phyloP scores from a whole-genome alignment of 2,797 vertebrate genomes.

The Oophaga sylvatica region DNA sequence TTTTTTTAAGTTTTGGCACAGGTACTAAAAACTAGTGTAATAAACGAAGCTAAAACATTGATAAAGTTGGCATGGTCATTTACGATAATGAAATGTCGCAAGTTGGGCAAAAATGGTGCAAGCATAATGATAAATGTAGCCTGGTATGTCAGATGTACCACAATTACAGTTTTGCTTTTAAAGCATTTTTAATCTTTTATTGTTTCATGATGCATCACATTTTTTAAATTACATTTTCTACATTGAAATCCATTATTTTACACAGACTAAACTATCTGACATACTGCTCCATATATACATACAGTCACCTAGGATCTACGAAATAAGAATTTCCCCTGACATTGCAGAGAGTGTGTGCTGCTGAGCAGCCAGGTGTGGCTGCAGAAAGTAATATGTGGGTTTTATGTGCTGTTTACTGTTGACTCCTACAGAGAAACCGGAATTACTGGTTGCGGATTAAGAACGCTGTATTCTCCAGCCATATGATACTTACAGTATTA shows the following conservation, averaged over 20 bases:
- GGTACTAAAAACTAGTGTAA: too few relatives aligned
- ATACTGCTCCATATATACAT: not conserved
- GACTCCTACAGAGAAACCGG: slow-evolving; percentile 51
- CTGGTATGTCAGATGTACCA: too few relatives aligned
- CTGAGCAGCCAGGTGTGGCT: slow-evolving; percentile 42
- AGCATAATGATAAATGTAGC: too few relatives aligned
- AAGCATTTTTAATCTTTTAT: not conserved
- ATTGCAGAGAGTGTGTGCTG: not conserved
- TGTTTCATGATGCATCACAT: not conserved
- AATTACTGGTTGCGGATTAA: slow-evolving; percentile 47
- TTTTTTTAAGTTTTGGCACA: too few relatives aligned
- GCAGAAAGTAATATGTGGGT: slow-evolving; percentile 40
- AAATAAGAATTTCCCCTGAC: not conserved
- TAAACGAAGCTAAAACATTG: too few relatives aligned
- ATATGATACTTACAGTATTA: slow-evolving; percentile 6
- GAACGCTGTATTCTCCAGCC: slow-evolving; percentile 16
- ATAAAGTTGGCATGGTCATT: too few relatives aligned
- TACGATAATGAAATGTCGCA: too few relatives aligned
- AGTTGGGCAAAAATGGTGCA: too few relatives aligned
- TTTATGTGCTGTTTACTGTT: slow-evolving; percentile 56
- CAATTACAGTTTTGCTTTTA: too few relatives aligned
- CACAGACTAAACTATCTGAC: not conserved
- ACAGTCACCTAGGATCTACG: not conserved
- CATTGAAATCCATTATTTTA: not conserved
- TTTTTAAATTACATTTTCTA: not conserved